Evolutionary conservation across 2,888 invertebrate genomes (phyloP).

Genomic region (Phaedon cochleariae): DNA sequence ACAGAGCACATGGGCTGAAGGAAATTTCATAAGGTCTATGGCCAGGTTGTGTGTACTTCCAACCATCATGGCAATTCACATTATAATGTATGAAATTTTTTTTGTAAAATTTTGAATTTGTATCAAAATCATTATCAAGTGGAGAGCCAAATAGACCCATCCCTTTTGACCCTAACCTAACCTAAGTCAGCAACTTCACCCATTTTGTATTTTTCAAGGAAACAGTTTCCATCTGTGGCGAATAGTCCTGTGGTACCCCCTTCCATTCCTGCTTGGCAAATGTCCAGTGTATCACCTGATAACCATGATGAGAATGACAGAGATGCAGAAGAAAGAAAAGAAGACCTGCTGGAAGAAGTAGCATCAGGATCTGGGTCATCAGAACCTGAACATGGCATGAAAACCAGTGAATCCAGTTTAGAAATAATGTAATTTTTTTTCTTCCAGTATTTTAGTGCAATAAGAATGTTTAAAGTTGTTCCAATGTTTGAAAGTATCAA

Average conservation of each 20-base stretch:
- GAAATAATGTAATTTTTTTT: slow-evolving; percentile 72
- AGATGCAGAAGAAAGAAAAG: slow-evolving; percentile 64
- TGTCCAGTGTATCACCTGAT: slow-evolving; percentile 68
- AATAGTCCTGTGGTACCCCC: slow-evolving; percentile 70
- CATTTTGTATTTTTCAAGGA: slow-evolving; percentile 58
- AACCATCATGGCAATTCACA: no score
- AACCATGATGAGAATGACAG: slow-evolving; percentile 59
- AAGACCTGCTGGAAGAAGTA: slow-evolving; percentile 63
- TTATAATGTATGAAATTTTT: no score
- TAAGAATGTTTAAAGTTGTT: background rate
- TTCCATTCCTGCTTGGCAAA: slow-evolving; percentile 84
- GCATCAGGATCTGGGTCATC: slow-evolving; percentile 71
- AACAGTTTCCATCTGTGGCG: slow-evolving; percentile 79
- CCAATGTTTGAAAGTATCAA: background rate
- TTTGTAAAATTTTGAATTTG: no score
- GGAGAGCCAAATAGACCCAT: no score
- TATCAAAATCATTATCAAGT: no score
- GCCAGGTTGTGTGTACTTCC: no score
- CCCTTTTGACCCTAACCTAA: no score
- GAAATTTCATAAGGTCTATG: no score
- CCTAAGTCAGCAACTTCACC: no score
- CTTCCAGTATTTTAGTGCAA: background rate
- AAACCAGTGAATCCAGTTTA: slow-evolving; percentile 78
- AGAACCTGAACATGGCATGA: slow-evolving; percentile 77
- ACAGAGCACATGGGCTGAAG: no score